Percentiles rank a stretch among this genome's conserved stretches.
Evolutionary conservation across 2,888 invertebrate species (phyloP).

Genomic region (Glyphotaelius pellucidus): DNA sequence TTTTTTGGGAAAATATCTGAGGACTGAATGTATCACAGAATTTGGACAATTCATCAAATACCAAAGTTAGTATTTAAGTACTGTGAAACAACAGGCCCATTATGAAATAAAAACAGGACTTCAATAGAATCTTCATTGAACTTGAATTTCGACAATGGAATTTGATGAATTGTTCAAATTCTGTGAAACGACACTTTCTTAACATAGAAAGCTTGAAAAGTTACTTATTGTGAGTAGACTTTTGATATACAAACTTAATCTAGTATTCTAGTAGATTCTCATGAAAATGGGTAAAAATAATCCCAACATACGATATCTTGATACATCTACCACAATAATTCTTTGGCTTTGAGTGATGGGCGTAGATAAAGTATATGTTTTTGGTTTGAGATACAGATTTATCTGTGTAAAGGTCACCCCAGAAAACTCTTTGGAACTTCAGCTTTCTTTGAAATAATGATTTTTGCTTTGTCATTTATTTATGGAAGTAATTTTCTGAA

Average conservation of each 20-base stretch:
- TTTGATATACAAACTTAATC: not conserved
- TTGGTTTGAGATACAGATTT: not conserved
- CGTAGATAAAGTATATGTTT: not conserved
- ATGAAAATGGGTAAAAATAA: not conserved
- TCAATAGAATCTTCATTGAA: too few species aligned
- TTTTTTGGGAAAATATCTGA: too few species aligned
- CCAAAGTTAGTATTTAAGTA: too few species aligned
- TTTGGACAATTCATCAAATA: too few species aligned
- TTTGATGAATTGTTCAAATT: too few species aligned
- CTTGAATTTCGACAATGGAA: too few species aligned
- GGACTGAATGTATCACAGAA: too few species aligned
- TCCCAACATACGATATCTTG: not conserved
- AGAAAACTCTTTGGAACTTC: not conserved
- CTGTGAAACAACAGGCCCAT: too few species aligned
- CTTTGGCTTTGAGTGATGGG: not conserved
- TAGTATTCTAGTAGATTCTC: not conserved
- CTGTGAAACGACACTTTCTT: too few species aligned
- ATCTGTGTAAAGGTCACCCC: not conserved
- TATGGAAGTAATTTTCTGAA: not conserved
- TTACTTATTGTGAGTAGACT: not conserved
- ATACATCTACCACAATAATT: not conserved
- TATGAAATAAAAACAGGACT: too few species aligned
- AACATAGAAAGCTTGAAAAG: not conserved
- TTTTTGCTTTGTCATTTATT: not conserved
- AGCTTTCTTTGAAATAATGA: not conserved